Evolutionary conservation across 2,888 invertebrate genomes (phyloP), one percentile per base, ranked within the genome.

Genomic region (Beris chalybata): DNA sequence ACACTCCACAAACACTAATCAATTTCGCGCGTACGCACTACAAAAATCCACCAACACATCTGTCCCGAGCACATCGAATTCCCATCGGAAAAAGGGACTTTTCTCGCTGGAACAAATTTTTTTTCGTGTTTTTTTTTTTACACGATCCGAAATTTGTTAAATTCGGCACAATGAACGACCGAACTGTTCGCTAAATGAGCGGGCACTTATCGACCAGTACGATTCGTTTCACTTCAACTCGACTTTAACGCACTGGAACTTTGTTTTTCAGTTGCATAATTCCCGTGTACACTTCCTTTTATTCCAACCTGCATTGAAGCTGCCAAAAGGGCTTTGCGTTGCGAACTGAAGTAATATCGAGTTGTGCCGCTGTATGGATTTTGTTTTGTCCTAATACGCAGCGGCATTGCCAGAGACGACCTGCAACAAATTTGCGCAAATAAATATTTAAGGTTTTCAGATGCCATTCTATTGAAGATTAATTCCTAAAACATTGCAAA

Each of bases 201-300:
- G n/a, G 29, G 6, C 32, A 9, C 31, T 2, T 12, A 6, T 9
- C 13, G 31, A 32, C n/a, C 15, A 22, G 15, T 32, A 6, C 9
- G 4, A 31, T 50, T n/a, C n/a, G 31, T 9, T 31, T 50, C 48
- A 48, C 47, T 48, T 31, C 12, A 13, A 5, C 44, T 6, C n/a
- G 13, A 32, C 50, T 50, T 50, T 61, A 38, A 22, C 22, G 6
- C 9, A 22, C 13, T 38, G 47, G 15, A 32, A 50, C 38, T 22
- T 6, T 38, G 50, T 12, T 43, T 64, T 58, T 30, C 38, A 53
- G 61, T 68, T 68, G 68, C 65, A 68, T 68, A 68, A 68, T 68
- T 65, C 44, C 43, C 59, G 56, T 59, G 54, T 45, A 61, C 65
- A 65, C 54, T 58, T 48, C 43, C 54, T 58, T 48, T 31, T 50